Base-by-base conservation (phyloP, 2,888 invertebrate species). In the Calameuta pallipes region DNA sequence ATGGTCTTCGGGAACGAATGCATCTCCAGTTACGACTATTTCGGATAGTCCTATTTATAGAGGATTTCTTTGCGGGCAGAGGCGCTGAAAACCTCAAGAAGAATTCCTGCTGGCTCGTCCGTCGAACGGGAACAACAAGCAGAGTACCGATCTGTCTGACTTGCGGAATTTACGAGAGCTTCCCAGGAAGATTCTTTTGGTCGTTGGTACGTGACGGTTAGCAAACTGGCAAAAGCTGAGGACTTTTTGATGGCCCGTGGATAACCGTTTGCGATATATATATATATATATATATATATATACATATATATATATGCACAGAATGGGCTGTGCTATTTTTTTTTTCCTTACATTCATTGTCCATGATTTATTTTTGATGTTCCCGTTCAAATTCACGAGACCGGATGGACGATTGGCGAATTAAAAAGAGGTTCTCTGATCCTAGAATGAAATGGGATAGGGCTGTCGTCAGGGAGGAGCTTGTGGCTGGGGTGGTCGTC, bases 401-500 rank as follows among this genome's bases (percentile, higher is more conserved):
- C 56, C 56, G 56, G 23, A 56, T 1, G 56, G 0, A 23, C 56
- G 56, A 56, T 23, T 23, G 56, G 9, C 56, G 56, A 56, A 23
- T 56, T 56, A 56, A 56, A 56, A 56, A 56, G 56, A 2, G 23
- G 41, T 56, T 56, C 6, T 9, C 23, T 9, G 23, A 33, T 30
- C 35, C 68, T 56, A 73, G 23, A n/a, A n/a, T 37, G 79, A 74
- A 76, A 78, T 73, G 74, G 75, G 76, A 78, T 75, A 78, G 74
- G 69, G 75, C 76, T 74, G 75, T n/a, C 76, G 79, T 77, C 71
- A 76, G 70, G 76, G 79, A 33, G 71, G 71, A 71, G 71, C 71
- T 71, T 35, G 37, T 74, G 36, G 33, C 74, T 75, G 75, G 79
- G 83, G 82, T 79, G 84, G 82, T 85, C 84, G 83, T 85, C 85